phyloP scores from a whole-genome alignment of 2,113 vertebrate genomes.

The Phalacrocorax brasilianus region DNA sequence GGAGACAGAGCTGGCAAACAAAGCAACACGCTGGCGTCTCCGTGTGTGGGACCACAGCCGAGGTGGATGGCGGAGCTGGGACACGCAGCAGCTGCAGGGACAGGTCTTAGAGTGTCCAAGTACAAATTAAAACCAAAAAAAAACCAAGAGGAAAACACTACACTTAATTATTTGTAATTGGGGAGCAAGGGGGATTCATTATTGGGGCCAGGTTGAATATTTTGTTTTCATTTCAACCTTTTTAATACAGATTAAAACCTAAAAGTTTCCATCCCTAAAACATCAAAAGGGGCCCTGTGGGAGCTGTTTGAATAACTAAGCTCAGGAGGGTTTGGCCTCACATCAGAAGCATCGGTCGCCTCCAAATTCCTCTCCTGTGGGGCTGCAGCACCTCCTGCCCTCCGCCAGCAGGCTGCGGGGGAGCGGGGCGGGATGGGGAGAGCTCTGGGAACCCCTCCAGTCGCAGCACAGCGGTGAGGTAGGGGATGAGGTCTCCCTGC shows the following conservation, averaged over 20 bases:
- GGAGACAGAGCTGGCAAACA: not conserved
- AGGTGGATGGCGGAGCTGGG: not conserved
- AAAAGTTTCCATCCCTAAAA: not conserved
- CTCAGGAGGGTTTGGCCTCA: not conserved
- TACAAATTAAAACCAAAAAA: not conserved
- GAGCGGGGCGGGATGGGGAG: not conserved
- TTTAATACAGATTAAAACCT: not conserved
- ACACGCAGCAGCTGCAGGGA: not conserved
- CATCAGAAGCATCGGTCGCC: not conserved
- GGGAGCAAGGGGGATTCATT: not conserved
- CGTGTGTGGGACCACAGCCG: rapidly evolving
- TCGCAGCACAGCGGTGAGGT: not conserved
- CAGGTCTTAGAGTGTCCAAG: not conserved
- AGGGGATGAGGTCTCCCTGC: not conserved
- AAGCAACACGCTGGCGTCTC: rapidly evolving
- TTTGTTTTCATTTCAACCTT: not conserved
- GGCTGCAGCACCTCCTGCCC: not conserved
- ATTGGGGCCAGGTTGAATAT: not conserved
- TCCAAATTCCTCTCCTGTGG: not conserved
- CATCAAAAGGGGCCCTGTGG: not conserved
- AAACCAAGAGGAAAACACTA: not conserved
- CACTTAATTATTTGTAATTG: not conserved
- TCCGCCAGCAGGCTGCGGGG: not conserved
- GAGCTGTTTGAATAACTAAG: not conserved
- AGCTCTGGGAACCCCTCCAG: not conserved